A percentile compares a stretch with the other conserved stretches of the same genome.
phyloP scores from a whole-genome alignment of 53 echinoderm and acorn worm genomes.

The Echinarachnius parma region DNA sequence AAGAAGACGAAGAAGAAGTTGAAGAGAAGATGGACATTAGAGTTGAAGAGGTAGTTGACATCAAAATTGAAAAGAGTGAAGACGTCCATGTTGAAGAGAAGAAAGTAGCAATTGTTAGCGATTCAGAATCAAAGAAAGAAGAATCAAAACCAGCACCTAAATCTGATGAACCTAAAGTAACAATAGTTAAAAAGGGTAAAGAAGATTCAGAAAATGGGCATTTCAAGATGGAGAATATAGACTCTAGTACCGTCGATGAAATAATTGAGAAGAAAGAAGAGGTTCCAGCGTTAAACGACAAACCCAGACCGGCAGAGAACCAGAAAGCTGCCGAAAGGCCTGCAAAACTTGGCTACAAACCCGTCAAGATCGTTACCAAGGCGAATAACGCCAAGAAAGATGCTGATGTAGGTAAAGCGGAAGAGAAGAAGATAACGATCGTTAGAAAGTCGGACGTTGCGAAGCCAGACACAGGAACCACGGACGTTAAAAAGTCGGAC shows the following conservation, averaged over 20 bases:
- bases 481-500: background rate
- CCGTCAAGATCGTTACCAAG: background rate
- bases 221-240: too few species aligned
- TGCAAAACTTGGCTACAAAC: conserved; percentile 5
- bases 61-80: conserved; percentile 6
- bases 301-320: too few species aligned
- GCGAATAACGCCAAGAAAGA: conserved; percentile 10
- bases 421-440: conserved; percentile 15
- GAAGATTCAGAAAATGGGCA: background rate
- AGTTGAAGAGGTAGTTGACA: background rate
- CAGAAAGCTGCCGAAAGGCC: too few species aligned
- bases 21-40: background rate
- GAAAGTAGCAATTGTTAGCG: background rate
- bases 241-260: too few species aligned
- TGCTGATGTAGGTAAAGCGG: background rate
- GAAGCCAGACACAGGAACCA: background rate
- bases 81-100: conserved; percentile 14
- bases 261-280: conserved; percentile 13
- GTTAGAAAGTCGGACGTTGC: background rate
- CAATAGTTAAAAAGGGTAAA: conserved; percentile 6
- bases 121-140: conserved; percentile 14
- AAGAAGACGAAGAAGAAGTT: conserved; percentile 1
- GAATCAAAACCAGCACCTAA: conserved; percentile 3
- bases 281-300: too few species aligned
- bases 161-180: conserved; percentile 12